Conservation (phyloP, 2,888 invertebrate species). For the Lochmaea crataegi region DNA sequence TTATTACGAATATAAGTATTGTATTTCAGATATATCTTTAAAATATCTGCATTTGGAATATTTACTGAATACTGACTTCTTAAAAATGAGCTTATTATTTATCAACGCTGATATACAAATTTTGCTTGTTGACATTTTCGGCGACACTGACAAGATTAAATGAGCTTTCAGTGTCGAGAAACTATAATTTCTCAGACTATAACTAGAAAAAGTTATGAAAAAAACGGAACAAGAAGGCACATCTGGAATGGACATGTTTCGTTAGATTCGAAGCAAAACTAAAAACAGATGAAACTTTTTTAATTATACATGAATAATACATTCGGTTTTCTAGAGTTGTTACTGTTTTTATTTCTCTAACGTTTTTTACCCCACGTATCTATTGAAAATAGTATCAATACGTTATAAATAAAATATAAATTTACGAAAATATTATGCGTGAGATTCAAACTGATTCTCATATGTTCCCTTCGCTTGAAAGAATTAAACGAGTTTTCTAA, state of each 20-base stretch:
- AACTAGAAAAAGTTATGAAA: background rate
- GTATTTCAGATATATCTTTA: too few relatives aligned
- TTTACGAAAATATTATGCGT: background rate
- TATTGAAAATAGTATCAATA: background rate
- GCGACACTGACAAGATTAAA: background rate
- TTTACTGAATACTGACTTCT: too few relatives aligned
- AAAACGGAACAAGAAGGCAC: background rate
- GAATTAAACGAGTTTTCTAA: too few relatives aligned
- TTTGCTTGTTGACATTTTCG: background rate
- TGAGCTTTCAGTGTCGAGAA: background rate
- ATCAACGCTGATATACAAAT: too few relatives aligned
- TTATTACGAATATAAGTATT: too few relatives aligned
- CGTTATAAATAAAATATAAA: background rate
- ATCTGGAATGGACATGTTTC: slow-evolving; percentile 7
- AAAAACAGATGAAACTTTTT: slow-evolving; percentile 3
- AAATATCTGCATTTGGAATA: too few relatives aligned
- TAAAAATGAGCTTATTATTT: background rate
- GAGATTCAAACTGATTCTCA: too few relatives aligned
- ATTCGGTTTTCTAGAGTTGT: background rate
- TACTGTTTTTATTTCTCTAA: background rate
- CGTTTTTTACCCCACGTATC: background rate
- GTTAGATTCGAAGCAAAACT: background rate
- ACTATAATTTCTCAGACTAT: background rate
- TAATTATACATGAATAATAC: background rate
- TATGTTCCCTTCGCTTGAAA: too few relatives aligned